Conservation (phyloP, 2,113 vertebrate species). For the Chlorodrepanis virens region DNA sequence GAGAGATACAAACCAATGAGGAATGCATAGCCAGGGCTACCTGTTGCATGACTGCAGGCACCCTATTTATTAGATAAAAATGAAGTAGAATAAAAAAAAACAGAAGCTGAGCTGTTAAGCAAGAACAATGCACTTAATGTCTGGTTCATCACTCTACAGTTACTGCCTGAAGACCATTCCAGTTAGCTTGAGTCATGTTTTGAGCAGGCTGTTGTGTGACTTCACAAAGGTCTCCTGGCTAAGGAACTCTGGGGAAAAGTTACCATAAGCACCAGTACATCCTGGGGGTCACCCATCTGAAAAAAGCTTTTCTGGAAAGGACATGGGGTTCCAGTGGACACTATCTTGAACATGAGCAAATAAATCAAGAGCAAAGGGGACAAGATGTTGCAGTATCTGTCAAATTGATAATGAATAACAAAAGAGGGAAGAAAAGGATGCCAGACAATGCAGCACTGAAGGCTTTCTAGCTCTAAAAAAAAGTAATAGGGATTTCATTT, state of each 20-base stretch:
- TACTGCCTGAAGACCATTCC: not conserved
- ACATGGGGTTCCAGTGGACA: not conserved
- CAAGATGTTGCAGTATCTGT: not conserved
- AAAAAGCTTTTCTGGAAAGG: not conserved
- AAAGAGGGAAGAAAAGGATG: not conserved
- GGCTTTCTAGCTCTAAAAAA: not conserved
- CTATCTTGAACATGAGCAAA: not conserved
- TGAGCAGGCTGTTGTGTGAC: not conserved
- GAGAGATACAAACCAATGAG: not conserved
- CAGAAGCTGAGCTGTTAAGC: not conserved
- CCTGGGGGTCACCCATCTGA: not conserved
- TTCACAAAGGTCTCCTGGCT: not conserved
- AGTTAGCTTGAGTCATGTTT: not conserved
- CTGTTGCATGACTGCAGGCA: not conserved
- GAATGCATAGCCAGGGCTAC: not conserved
- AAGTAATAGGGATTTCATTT: not conserved
- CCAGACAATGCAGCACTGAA: not conserved
- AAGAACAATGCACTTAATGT: not conserved
- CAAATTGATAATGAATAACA: not conserved
- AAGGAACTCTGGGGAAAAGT: not conserved
- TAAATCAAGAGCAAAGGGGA: not conserved
- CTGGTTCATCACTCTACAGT: not conserved
- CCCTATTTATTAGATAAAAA: not conserved
- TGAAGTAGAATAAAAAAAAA: not conserved
- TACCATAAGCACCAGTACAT: rapidly evolving